Percentiles rank a stretch among this genome's conserved stretches.
Conservation (phyloP, 2,113 vertebrate genomes). For the Onychostoma macrolepis region DNA sequence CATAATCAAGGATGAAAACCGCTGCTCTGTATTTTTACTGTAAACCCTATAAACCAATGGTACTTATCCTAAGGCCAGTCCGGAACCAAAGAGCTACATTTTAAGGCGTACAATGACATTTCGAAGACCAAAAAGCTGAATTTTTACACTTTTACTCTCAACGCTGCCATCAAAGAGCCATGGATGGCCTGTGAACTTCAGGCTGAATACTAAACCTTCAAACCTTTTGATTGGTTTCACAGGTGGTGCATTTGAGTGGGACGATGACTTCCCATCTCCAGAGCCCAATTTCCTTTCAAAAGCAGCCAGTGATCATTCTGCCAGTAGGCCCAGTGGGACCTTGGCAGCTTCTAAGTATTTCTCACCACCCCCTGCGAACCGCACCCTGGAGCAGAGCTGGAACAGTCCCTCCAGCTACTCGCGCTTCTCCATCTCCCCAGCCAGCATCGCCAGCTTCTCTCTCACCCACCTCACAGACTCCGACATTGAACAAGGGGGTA, state of each 20-base stretch:
- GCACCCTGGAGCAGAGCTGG: constrained; percentile 84
- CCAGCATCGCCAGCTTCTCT: constrained; percentile 94
- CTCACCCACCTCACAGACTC: constrained; percentile 97
- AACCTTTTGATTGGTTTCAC: neutral
- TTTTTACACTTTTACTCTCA: neutral
- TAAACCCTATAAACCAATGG: neutral
- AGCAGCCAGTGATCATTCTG: constrained; percentile 72
- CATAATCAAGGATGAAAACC: neutral
- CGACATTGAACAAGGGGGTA: constrained; percentile 95
- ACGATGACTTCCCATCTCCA: constrained; percentile 90
- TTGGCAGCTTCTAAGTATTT: constrained; percentile 81
- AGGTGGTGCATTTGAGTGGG: constrained; percentile 98
- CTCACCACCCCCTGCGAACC: constrained; percentile 79
- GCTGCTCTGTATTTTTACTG: neutral
- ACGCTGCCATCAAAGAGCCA: neutral
- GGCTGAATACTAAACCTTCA: neutral
- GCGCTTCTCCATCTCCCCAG: constrained; percentile 94
- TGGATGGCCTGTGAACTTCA: neutral
- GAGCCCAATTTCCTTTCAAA: constrained; percentile 84
- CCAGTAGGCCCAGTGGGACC: constrained; percentile 72
- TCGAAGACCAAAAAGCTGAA: neutral
- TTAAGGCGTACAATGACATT: neutral
- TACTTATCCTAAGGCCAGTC: neutral
- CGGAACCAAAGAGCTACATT: neutral
- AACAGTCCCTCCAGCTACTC: constrained; percentile 81